Percentiles rank a stretch among this genome's conserved stretches.
Evolutionary conservation across 2,888 invertebrate genomes (phyloP).

Genomic region (Quadriops clusia): DNA sequence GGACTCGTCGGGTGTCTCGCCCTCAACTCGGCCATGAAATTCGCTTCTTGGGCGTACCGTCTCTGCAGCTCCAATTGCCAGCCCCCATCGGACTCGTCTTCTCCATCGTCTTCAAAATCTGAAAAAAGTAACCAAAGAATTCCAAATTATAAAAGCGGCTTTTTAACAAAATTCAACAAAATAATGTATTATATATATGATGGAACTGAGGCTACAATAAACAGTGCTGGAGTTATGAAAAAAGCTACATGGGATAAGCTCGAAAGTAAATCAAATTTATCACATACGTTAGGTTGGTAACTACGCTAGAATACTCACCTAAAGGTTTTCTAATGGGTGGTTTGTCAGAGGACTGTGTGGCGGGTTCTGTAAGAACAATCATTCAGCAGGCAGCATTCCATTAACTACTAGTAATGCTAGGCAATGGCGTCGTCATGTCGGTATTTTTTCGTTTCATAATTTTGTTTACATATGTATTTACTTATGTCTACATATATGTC

Average conservation of each 20-base stretch:
- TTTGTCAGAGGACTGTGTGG: conserved; percentile 27
- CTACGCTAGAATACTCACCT: conserved; percentile 45
- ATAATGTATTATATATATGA: no score
- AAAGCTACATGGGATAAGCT: no score
- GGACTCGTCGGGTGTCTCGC: conserved; percentile 39
- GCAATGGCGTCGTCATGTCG: background rate
- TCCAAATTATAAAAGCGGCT: no score
- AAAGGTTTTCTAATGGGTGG: conserved; percentile 43
- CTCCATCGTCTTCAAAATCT: conserved; percentile 63
- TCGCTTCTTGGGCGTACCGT: conserved; percentile 46
- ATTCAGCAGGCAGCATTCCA: conserved; percentile 38
- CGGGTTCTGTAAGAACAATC: conserved; percentile 35
- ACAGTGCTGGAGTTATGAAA: no score
- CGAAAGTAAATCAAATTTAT: no score
- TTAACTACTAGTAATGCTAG: conserved; percentile 29
- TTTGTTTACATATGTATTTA: conserved; percentile 2
- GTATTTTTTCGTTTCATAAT: background rate
- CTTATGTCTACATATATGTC: background rate
- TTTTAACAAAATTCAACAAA: no score
- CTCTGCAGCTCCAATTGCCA: conserved; percentile 48
- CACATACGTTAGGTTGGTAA: no score
- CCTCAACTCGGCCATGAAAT: conserved; percentile 44
- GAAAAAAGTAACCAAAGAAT: no score
- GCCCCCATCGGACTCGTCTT: conserved; percentile 46
- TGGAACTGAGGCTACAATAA: no score